Base-by-base conservation (phyloP, 2,888 invertebrate species). In the Adela reaumurella region DNA sequence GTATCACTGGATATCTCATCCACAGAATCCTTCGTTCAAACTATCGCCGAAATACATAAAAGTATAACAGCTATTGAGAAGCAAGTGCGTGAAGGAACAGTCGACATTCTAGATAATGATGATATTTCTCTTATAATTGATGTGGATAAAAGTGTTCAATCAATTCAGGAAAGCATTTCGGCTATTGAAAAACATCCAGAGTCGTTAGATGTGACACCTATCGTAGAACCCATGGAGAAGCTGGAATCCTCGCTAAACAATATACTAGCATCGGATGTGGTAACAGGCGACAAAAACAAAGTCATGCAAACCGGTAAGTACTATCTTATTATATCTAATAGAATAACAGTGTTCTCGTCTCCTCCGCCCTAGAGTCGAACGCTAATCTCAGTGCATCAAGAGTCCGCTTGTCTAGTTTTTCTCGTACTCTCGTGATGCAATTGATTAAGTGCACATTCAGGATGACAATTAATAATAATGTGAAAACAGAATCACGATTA, bases 1-100 rank as follows among this genome's bases (percentile, higher is more conserved):
- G 55, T 67, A 50, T 67, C 70, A 0, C 54, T 68, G 3, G 68
- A 71, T 49, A 54, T 70, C 49, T 60, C 63, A 8, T 63, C 67
- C 20, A 67, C 70, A 14, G 72, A 74, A 57, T 68, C 69, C 3
- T 62, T 69, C 42, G 62, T 72, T 14, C 63, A 71, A 53, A 67
- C 65, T 17, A 62, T 74, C 55, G 60, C 64, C 17, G 70, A 71
- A 53, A 64, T 71, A 16, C 67, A 74, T 49, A 68, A 68, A 60
- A 68, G 69, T 52, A 65, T 74, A 8, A 59, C 65, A 14, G 53
- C 58, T 41, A 57, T 60, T 28, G 58, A 62, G 41, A 59, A 70
- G 46, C 60, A 67, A 46, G 60, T 69, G 10, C 59, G 65, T 53
- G 55, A 56, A 2, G 63, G 65, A 41, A 58, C 59, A 28, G 47